Evolutionary conservation across 1,140 invertebrate species (phyloP).

Genomic region (Heliconius congener): DNA sequence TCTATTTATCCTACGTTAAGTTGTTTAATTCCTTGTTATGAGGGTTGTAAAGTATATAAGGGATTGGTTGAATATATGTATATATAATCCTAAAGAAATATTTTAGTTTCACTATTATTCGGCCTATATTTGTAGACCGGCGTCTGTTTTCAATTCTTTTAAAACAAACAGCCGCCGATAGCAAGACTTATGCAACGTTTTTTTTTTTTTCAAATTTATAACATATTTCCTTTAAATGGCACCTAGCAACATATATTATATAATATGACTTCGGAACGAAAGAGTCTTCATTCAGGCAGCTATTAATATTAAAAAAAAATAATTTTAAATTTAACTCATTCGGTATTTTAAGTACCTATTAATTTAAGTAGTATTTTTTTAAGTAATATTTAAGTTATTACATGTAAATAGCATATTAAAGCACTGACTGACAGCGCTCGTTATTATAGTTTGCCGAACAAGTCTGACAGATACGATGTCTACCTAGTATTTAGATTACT

Average conservation of each 20-base stretch:
- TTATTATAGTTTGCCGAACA: constrained; percentile 55
- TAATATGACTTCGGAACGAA: constrained; percentile 23
- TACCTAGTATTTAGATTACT: constrained; percentile 53
- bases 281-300: constrained; percentile 46
- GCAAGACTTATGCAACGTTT: constrained; percentile 23
- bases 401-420: constrained; percentile 35
- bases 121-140: constrained; percentile 63
- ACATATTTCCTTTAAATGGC: constrained; percentile 14
- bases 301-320: constrained; percentile 39
- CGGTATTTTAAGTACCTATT: constrained; percentile 18
- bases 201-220: constrained; percentile 18
- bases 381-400: background rate
- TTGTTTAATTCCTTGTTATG: constrained; percentile 71
- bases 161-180: constrained; percentile 35
- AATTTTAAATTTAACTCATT: constrained; percentile 17
- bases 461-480: constrained; percentile 54
- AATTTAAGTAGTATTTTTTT: background rate
- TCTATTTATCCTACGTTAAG: constrained; percentile 60
- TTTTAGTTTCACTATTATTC: constrained; percentile 54
- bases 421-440: constrained; percentile 59
- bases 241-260: constrained; percentile 4
- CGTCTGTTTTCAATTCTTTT: constrained; percentile 40
- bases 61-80: constrained; percentile 64
- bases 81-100: constrained; percentile 52
- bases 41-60: constrained; percentile 73